Percentiles rank a stretch among this genome's conserved stretches.
phyloP scores from a whole-genome alignment of 2,113 vertebrate genomes.

The Gambusia affinis region DNA sequence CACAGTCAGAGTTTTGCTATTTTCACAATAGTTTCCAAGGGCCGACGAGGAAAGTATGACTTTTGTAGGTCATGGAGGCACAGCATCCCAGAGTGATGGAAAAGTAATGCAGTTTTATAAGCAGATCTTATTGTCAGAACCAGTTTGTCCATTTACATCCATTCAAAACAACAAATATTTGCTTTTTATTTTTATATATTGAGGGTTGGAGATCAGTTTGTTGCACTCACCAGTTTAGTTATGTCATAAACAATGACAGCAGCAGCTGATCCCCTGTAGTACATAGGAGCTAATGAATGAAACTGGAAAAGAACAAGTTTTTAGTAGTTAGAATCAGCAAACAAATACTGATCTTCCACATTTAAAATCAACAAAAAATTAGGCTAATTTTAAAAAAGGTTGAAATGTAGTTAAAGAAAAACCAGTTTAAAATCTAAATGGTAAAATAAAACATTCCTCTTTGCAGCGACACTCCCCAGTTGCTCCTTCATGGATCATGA shows the following conservation, averaged over 20 bases:
- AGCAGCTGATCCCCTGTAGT: slow-evolving; percentile 96
- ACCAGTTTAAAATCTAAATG: not conserved
- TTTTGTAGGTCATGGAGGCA: slow-evolving; percentile 32
- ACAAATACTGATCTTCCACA: not conserved
- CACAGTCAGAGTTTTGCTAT: slow-evolving; percentile 12
- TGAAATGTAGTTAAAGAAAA: not conserved
- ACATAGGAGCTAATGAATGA: slow-evolving; percentile 98
- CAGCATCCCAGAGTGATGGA: slow-evolving; percentile 34
- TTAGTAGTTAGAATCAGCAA: slow-evolving; percentile 7
- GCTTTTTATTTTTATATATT: not conserved
- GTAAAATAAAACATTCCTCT: not conserved
- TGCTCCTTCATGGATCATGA: too few species aligned
- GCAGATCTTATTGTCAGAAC: not conserved
- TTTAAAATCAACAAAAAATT: too few species aligned
- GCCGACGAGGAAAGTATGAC: slow-evolving; percentile 43
- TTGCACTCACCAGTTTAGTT: slow-evolving; percentile 90
- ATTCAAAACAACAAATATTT: not conserved
- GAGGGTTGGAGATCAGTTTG: not conserved
- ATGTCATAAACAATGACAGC: slow-evolving; percentile 98
- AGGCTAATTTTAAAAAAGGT: not conserved
- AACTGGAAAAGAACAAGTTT: slow-evolving; percentile 82
- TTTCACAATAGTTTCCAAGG: slow-evolving; percentile 29
- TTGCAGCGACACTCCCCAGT: too few species aligned
- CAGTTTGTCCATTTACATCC: slow-evolving; percentile 8
- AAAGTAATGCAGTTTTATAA: slow-evolving; percentile 35